A percentile compares a stretch with the other conserved stretches of the same genome.
Conservation (phyloP, 2,888 invertebrate genomes). For the Diaprepes abbreviatus region DNA sequence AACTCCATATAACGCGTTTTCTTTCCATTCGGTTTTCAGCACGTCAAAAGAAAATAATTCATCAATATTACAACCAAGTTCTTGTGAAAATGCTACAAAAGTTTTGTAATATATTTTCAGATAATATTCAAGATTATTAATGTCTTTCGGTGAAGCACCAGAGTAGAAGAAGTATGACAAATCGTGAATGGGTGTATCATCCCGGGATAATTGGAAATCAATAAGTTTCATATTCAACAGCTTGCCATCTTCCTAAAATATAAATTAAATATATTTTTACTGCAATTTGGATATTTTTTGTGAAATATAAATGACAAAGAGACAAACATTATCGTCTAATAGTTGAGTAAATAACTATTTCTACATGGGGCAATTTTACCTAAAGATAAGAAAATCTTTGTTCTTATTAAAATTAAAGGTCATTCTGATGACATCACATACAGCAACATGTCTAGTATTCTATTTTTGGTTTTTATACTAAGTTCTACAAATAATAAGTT, state of each 20-base stretch:
- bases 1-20: slow-evolving; percentile 34
- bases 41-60: slow-evolving; percentile 27
- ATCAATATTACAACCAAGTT: slow-evolving; percentile 24
- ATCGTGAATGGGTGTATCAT: slow-evolving; percentile 55
- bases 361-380: too few species aligned
- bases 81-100: background rate
- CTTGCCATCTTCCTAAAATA: slow-evolving; percentile 38
- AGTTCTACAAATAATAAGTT: too few species aligned
- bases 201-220: slow-evolving; percentile 49
- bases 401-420: too few species aligned
- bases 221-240: slow-evolving; percentile 45
- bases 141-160: slow-evolving; percentile 24
- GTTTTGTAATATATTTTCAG: slow-evolving; percentile 42
- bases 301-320: too few species aligned
- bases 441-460: too few species aligned
- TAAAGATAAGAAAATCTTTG: too few species aligned
- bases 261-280: too few species aligned
- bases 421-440: too few species aligned
- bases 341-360: too few species aligned
- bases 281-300: too few species aligned
- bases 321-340: too few species aligned
- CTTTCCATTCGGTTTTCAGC: slow-evolving; percentile 44
- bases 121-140: slow-evolving; percentile 36
- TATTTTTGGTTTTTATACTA: too few species aligned
- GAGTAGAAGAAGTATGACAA: slow-evolving; percentile 58